phyloP scores from a whole-genome alignment of 2,888 invertebrate species.

The Heteropelma amictum region DNA sequence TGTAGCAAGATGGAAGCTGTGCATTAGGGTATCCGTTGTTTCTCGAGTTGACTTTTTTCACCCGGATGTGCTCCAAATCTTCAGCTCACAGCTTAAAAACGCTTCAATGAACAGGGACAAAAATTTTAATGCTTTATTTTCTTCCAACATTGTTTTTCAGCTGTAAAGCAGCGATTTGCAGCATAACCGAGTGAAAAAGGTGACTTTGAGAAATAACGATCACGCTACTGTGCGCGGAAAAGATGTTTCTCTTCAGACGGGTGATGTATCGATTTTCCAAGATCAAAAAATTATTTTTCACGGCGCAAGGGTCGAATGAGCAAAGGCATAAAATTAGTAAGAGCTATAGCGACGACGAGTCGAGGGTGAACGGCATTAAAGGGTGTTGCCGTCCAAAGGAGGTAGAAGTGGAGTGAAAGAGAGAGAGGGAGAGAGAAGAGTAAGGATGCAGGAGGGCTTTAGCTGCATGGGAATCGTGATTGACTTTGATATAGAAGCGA shows the following conservation, averaged over 20 bases:
- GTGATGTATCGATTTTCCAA: no score
- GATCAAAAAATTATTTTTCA: not conserved
- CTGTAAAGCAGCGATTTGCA: no score
- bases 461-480: not conserved
- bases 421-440: not conserved
- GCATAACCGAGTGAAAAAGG: no score
- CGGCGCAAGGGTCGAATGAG: slow-evolving; percentile 2
- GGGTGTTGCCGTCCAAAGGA: not conserved
- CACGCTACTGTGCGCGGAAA: no score
- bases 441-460: not conserved
- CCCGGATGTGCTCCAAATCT: no score
- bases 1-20: slow-evolving; percentile 4
- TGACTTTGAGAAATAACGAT: no score
- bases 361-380: not conserved
- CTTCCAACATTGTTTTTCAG: no score
- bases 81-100: slow-evolving; percentile 8
- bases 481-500: not conserved
- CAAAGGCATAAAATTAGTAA: slow-evolving; percentile 29
- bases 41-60: no score
- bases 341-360: slow-evolving; percentile 25
- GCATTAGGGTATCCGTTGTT: not conserved
- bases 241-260: no score
- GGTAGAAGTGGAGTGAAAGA: not conserved
- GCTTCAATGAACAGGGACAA: slow-evolving; percentile 11
- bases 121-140: no score